Evolutionary conservation across 1,140 invertebrate genomes (phyloP), one percentile per base, ranked within the genome.

Genomic region (Wiebesia pumilae): DNA sequence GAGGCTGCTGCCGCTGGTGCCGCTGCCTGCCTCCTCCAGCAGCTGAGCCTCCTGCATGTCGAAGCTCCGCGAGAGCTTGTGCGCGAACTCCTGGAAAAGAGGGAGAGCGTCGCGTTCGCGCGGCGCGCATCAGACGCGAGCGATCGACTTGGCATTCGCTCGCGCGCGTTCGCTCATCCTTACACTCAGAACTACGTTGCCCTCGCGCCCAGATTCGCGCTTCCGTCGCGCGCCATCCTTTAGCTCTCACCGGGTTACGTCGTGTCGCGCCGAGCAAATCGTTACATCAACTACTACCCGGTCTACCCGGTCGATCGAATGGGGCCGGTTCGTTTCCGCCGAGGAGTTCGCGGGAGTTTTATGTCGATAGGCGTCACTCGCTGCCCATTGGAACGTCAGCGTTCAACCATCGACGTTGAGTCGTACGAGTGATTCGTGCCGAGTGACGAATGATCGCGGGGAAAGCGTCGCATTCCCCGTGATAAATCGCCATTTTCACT

Each of bases 1-100:
- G 90, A 94, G 89, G 92, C 81, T 83, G 40, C 90, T 86, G 14
- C 94, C 95, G 89, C 94, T 95, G 75, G 96, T 95, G 94, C 93
- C 95, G 94, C 88, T 95, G 3, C 93, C 94, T 86, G 95, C 95
- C 83, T 96, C 96, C 89, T 97, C 95, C 89, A 97, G 93, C 89
- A 96, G 93, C 88, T 96, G 96, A 82, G 97, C 97, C 90, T 97
- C 96, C 93, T 97, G 97, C 96, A 97, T 97, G 94, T 97, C 97
- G 94, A 97, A 97, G 94, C 96, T 97, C 90, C 97, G 94, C 88
- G 96, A 97, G 87, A 97, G 94, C 93, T 97, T 97, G 94, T 97
- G 97, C 88, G 96, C 96, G 94, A 97, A 94, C 94, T 97, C 96
- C 96, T 97, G 95, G 87, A 93, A 92, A 87, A 83, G 10, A 67